A percentile compares a stretch with the other conserved stretches of the same genome.
Conservation (phyloP, 2,797 vertebrate species). For the Hirundo rustica region DNA sequence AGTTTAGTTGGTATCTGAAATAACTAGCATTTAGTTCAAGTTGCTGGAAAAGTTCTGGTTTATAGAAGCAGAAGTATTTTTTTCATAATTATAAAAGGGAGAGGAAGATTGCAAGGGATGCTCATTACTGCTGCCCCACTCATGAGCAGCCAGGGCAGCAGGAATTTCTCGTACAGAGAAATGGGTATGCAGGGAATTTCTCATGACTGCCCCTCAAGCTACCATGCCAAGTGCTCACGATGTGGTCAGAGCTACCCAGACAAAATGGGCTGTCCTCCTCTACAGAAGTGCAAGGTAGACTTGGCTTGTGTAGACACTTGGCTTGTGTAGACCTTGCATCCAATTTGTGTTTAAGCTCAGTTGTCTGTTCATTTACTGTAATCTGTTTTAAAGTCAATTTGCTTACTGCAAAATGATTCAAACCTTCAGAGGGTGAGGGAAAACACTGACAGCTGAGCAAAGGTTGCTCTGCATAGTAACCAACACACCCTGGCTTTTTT, state of each 20-base stretch:
- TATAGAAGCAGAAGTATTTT: not conserved
- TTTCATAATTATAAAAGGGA: not conserved
- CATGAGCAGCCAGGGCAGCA: not conserved
- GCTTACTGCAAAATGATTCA: not conserved
- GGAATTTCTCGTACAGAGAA: not conserved
- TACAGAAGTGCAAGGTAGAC: not conserved
- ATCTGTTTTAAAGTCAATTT: not conserved
- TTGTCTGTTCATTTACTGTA: not conserved
- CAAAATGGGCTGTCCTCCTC: not conserved
- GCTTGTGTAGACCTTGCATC: not conserved
- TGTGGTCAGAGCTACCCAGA: not conserved
- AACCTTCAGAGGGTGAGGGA: not conserved
- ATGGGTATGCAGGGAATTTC: not conserved
- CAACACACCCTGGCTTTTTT: not conserved
- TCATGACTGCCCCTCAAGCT: not conserved
- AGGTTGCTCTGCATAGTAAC: not conserved
- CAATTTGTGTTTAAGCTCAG: not conserved
- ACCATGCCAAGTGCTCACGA: not conserved
- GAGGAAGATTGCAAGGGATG: not conserved
- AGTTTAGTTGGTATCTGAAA: not conserved
- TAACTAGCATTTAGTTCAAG: not conserved
- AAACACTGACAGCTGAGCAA: conserved; percentile 1
- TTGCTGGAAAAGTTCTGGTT: not conserved
- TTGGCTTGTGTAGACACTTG: not conserved
- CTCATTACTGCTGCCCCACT: not conserved